These are phyloP conservation scores for Dorcus hopei DNA, from an alignment of 2,888 invertebrate species.

Conservation along the genomic window DNA sequence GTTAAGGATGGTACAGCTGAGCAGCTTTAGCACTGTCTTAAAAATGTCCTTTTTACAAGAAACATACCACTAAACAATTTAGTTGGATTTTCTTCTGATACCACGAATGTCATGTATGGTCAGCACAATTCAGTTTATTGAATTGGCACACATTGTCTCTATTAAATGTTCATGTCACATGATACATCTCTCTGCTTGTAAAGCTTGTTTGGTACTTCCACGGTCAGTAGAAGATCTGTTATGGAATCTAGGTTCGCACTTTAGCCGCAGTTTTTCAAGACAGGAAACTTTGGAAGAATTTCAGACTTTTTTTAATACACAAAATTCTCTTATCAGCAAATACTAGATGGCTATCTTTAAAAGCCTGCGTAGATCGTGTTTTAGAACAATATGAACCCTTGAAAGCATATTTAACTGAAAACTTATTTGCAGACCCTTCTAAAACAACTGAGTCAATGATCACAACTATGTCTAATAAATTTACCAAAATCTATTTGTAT, in stretches of 20 bases:
- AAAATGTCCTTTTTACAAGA: constrained; percentile 6
- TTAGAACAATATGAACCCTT: constrained; percentile 37
- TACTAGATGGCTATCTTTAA: constrained; percentile 38
- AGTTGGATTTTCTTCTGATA: constrained; percentile 34
- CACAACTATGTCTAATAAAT: constrained; percentile 28
- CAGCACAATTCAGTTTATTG: constrained; percentile 19
- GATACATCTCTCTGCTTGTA: constrained; percentile 26
- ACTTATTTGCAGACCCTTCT: constrained; percentile 31
- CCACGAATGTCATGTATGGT: constrained; percentile 34
- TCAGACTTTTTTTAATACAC: constrained; percentile 37
- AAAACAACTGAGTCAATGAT: constrained; percentile 26
- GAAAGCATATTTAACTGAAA: constrained; percentile 30
- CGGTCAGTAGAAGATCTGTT: constrained; percentile 23
- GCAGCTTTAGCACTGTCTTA: constrained; percentile 17
- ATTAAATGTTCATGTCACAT: constrained; percentile 38
- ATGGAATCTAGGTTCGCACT: constrained; percentile 32
- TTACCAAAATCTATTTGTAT: constrained; percentile 31
- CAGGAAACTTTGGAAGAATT: constrained; percentile 33
- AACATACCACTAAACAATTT: constrained; percentile 25
- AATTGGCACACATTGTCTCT: constrained; percentile 28
- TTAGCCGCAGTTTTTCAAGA: constrained; percentile 27
- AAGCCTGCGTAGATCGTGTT: constrained; percentile 37
- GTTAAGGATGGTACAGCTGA: constrained; percentile 16
- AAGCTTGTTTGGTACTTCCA: constrained; percentile 30
- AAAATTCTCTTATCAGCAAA: constrained; percentile 29